Evolutionary conservation across 2,888 invertebrate genomes (phyloP).

Genomic region (Drosophila dives): DNA sequence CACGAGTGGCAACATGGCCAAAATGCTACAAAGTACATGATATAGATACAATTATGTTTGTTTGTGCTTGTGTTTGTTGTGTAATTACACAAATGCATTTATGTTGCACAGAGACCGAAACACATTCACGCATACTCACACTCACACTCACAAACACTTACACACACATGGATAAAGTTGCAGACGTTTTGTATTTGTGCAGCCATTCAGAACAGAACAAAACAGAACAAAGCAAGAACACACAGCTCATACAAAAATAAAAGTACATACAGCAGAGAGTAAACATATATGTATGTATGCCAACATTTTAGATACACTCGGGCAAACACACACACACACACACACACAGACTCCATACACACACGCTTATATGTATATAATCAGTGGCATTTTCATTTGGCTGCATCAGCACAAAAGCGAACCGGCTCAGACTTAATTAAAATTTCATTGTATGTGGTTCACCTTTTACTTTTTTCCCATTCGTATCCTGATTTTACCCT

Average conservation of each 20-base stretch:
- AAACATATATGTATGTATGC: constrained; percentile 68
- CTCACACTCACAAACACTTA: constrained; percentile 23
- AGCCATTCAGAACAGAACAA: constrained; percentile 73
- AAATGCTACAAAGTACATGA: constrained; percentile 56
- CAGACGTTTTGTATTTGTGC: constrained; percentile 79
- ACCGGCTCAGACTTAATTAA: constrained; percentile 75
- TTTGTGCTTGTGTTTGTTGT: constrained; percentile 65
- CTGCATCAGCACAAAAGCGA: constrained; percentile 74
- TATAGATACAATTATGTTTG: constrained; percentile 66
- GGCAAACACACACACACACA: constrained; percentile 22
- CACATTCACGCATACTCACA: constrained; percentile 29
- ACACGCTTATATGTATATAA: constrained; percentile 38
- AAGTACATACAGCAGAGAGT: constrained; percentile 60
- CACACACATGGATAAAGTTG: constrained; percentile 46
- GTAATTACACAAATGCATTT: constrained; percentile 80
- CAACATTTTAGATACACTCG: constrained; percentile 68
- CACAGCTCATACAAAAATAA: constrained; percentile 36
- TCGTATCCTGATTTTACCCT: constrained; percentile 66
- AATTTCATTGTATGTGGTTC: constrained; percentile 74
- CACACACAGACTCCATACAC: constrained; percentile 1
- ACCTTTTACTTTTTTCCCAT: constrained; percentile 56
- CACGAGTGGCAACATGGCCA: constrained; percentile 21
- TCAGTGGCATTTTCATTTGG: constrained; percentile 77
- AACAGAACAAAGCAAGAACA: constrained; percentile 57
- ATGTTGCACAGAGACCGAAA: constrained; percentile 57